phyloP scores from a whole-genome alignment of 1,140 invertebrate species.

The Dinoponera quadriceps region DNA sequence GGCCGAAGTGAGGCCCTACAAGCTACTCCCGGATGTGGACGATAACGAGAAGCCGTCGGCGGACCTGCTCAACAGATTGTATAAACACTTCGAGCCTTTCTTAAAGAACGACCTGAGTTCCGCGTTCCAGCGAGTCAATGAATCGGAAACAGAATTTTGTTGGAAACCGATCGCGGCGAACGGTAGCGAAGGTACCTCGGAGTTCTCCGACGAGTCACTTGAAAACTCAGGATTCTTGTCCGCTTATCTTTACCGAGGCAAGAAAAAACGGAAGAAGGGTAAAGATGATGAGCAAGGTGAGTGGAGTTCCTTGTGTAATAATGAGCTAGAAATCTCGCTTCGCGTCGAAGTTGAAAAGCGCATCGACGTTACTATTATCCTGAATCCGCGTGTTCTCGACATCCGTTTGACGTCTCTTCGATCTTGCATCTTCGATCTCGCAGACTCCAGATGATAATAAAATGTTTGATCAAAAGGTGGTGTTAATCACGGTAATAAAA shows the following conservation, averaged over 20 bases:
- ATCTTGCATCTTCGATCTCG: no score
- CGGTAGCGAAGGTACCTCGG: background rate
- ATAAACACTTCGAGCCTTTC: constrained; percentile 55
- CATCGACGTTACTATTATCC: no score
- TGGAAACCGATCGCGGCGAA: background rate
- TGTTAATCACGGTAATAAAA: background rate
- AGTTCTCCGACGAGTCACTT: background rate
- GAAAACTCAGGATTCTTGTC: background rate
- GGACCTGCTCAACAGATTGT: constrained; percentile 9
- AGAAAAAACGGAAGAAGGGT: background rate
- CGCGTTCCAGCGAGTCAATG: constrained; percentile 1
- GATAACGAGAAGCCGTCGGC: background rate
- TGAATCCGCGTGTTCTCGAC: no score
- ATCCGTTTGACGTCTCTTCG: no score
- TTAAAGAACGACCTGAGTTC: constrained; percentile 15
- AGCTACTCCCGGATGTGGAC: constrained; percentile 5
- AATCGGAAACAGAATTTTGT: constrained; percentile 2
- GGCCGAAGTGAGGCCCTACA: constrained; percentile 30
- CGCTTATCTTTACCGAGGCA: background rate
- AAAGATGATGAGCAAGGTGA: background rate
- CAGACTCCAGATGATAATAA: no score
- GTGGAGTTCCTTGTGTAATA: background rate
- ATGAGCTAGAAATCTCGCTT: background rate
- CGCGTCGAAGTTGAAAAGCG: background rate
- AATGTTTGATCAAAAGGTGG: background rate